Evolutionary conservation across 2,113 vertebrate genomes (phyloP).

Genomic region (Capreolus pygargus): DNA sequence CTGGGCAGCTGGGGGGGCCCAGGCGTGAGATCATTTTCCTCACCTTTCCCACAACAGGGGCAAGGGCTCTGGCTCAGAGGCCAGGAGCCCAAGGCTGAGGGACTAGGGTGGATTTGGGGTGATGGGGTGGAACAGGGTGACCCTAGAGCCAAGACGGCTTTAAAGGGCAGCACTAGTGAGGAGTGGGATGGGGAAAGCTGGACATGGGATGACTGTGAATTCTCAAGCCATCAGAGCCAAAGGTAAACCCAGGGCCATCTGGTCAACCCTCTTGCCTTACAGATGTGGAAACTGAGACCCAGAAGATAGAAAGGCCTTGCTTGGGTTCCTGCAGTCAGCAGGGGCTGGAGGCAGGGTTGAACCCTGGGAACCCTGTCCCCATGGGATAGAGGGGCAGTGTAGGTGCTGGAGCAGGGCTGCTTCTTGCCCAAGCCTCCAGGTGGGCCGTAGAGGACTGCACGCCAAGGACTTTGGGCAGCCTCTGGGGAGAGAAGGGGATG

Average conservation of each 20-base stretch:
- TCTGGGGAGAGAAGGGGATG: neutral
- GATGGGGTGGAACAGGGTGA: neutral
- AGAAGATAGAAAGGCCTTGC: neutral
- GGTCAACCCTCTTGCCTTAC: neutral
- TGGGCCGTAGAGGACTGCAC: neutral
- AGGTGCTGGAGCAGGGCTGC: neutral
- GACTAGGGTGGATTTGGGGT: neutral
- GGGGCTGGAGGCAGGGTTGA: neutral
- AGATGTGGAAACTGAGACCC: neutral
- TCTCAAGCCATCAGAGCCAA: neutral
- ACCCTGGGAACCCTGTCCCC: neutral
- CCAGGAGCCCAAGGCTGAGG: neutral
- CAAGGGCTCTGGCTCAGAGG: neutral
- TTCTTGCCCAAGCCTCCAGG: neutral
- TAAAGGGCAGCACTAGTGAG: neutral
- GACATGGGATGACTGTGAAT: neutral
- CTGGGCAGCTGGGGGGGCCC: neutral
- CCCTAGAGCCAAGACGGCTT: constrained; percentile 16
- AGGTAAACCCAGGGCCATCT: neutral
- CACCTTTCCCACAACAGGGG: neutral
- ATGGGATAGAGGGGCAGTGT: neutral
- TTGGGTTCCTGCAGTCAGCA: neutral
- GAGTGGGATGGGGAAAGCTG: neutral
- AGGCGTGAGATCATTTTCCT: neutral
- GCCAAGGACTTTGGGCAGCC: neutral